Evolutionary conservation across 2,113 vertebrate genomes (phyloP), one percentile per base, ranked within the genome.

Genomic region (Leptobrachium leishanense): DNA sequence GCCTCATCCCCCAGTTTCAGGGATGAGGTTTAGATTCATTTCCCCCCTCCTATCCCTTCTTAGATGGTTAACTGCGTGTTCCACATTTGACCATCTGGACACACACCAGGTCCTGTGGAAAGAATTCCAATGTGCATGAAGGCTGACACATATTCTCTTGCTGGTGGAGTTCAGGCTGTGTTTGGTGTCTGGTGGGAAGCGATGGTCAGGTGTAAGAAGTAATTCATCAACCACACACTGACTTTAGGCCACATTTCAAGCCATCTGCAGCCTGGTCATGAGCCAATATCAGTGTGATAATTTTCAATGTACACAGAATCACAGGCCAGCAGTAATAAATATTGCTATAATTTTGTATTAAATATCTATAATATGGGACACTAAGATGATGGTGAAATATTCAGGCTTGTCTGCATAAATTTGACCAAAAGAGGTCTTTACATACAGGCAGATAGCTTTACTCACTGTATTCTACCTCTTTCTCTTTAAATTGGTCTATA

Each of bases 141-240:
- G 87, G 82, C 84, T 84, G 83, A 86, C 73, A 77, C 79, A 78
- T 69, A 82, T 88, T 84, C 83, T 85, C 81, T 88, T 79, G 73
- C 83, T 87, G 82, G 83, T 85, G 54, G 82, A 77, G 77, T 83
- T 90, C 83, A 81, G 87, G 81, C 86, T 86, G 87, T 79, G 73
- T 86, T 86, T 83, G 81, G 86, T 86, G 87, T 84, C 85, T 88
- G 86, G 84, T 88, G 82, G 88, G 87, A 91, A 89, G 89, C 82
- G 84, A 83, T 87, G 88, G 87, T 91, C 91, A 90, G 89, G 88
- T 91, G 86, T 86, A 89, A 88, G 86, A 82, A 88, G 83, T 87
- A 77, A 85, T 91, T 89, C 86, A 86, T 90, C 90, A 91, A 84
- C 83, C 82, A 82, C 84, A 83, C 82, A 85, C 85, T 86, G 88